These are phyloP conservation scores for Ophioninae sp. DNA, from an alignment of 2,888 invertebrate genomes.

Conservation along the genomic window DNA sequence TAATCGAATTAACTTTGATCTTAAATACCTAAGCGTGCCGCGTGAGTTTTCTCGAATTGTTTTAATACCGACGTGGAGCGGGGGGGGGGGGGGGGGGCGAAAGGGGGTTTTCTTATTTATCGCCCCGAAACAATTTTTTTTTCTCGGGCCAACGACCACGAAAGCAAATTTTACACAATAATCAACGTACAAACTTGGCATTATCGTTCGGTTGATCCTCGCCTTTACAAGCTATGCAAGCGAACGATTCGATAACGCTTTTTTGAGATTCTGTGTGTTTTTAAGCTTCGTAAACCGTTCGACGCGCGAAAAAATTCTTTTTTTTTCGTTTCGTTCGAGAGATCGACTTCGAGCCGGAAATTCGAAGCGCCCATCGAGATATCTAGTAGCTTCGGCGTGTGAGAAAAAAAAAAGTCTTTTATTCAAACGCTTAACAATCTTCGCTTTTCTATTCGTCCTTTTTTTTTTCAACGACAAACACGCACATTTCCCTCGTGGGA, in stretches of 20 bases:
- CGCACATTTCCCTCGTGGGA: constrained; percentile 50
- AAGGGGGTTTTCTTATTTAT: constrained; percentile 9
- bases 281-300: constrained; percentile 50
- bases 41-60: constrained; percentile 53
- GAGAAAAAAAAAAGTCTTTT: constrained; percentile 36
- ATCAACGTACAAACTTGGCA: constrained; percentile 47
- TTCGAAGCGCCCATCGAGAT: constrained; percentile 1
- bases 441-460: constrained; percentile 12
- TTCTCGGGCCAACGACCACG: constrained; percentile 66
- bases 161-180: constrained; percentile 50
- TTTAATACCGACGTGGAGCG: constrained; percentile 42
- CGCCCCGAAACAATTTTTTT: background rate
- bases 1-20: constrained; percentile 67
- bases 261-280: constrained; percentile 36
- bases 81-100: constrained; percentile 27
- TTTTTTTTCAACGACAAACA: constrained; percentile 55
- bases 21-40: constrained; percentile 67
- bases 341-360: constrained; percentile 16
- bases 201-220: constrained; percentile 21
- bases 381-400: constrained; percentile 38
- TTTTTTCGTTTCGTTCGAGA: constrained; percentile 21
- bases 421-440: constrained; percentile 40
- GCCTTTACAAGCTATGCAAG: constrained; percentile 44
- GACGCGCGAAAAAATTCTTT: constrained; percentile 29
- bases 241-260: constrained; percentile 37